Evolutionary conservation across 2,797 vertebrate genomes (phyloP).

Genomic region (Enteromius fasciolatus): DNA sequence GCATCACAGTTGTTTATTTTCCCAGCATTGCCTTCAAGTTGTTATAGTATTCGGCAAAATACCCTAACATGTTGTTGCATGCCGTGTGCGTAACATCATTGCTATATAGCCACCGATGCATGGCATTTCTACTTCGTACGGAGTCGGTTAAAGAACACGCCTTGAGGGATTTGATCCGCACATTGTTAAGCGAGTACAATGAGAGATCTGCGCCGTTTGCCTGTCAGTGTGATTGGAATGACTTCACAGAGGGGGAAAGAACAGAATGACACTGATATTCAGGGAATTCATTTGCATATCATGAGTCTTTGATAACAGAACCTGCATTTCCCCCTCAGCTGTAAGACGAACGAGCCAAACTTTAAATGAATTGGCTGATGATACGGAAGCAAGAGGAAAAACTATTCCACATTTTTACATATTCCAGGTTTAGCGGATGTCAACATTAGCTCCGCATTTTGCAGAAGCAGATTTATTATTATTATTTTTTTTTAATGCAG

Average conservation of each 20-base stretch:
- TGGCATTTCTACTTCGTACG: neutral
- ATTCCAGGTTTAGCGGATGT: constrained; percentile 32
- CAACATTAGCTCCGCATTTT: constrained; percentile 28
- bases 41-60: neutral
- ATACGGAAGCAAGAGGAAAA: neutral
- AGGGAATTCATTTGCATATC: constrained; percentile 26
- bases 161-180: constrained; percentile 30
- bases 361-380: constrained; percentile 41
- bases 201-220: neutral
- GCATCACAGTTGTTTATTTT: constrained; percentile 16
- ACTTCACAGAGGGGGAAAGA: constrained; percentile 10
- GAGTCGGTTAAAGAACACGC: constrained; percentile 13
- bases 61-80: constrained; percentile 23
- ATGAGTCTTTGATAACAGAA: constrained; percentile 33
- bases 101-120: constrained; percentile 20
- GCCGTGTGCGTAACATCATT: neutral
- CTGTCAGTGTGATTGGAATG: constrained; percentile 15
- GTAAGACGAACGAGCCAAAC: constrained; percentile 12
- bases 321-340: constrained; percentile 2
- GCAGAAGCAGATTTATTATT: constrained; percentile 5
- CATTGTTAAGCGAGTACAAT: constrained; percentile 26
- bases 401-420: neutral
- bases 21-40: neutral
- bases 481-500: neutral
- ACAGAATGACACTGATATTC: constrained; percentile 37